Evolutionary conservation across 1,140 invertebrate genomes (phyloP), one percentile per base, ranked within the genome.

Genomic region (Drosophila virilis): DNA sequence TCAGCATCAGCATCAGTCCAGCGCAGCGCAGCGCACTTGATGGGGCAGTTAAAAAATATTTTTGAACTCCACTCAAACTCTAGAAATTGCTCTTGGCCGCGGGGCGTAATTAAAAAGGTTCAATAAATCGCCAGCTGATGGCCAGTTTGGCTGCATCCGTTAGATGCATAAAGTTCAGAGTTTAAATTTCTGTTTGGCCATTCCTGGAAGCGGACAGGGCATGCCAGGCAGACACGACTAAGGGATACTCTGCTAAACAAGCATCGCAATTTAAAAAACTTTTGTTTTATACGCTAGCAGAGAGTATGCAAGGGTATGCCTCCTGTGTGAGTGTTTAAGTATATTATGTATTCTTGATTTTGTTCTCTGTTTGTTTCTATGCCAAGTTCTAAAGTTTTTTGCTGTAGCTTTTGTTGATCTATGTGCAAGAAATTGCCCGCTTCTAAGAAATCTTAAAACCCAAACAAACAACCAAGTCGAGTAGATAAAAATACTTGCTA

Each of bases 101-200:
- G 61, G 83, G 79, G 81, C 57, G 73, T 86, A 88, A 86, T 86
- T 86, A 88, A 88, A 79, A 59, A 86, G 81, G 76, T 88, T 88
- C 72, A 82, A 83, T 82, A 86, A 82, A 86, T 88, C 42, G 62
- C 57, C 38, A 52, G 59, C n/a, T 64, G 48, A 48, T 52, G 58
- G 42, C 48, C 28, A 50, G 50, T n/a, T 40, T 48, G 6, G 15
- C 3, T 37, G 37, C 42, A 66, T 45, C 62, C 50, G 38, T 67
- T 58, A 58, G 42, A 45, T 45, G 15, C 42, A 38, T n/a, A 46
- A 37, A 55, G 48, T 55, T 55, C 35, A 59, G 32, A 59, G 57
- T 45, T 46, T 6, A 51, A 35, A 12, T 6, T 42, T 42, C n/a
- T n/a, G 40, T 13, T 42, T 13, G 6, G 22, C 22, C 6, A 13